These are phyloP conservation scores for Pocillopora grandis DNA, from an alignment of 92 coral and sea anemone genomes.

Conservation along the genomic window DNA sequence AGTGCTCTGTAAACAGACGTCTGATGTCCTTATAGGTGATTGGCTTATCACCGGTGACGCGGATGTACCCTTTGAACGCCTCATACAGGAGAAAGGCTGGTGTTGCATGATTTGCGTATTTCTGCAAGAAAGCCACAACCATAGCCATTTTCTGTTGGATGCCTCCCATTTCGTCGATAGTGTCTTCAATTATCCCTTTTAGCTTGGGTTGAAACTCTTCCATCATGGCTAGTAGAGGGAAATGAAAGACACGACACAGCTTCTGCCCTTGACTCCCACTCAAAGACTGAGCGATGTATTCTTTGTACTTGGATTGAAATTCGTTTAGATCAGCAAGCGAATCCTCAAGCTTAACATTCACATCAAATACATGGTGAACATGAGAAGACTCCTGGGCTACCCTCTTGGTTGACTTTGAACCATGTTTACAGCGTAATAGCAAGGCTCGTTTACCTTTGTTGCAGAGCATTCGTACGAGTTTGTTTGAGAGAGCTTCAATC, in stretches of 20 bases:
- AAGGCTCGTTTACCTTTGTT: conserved; percentile 77
- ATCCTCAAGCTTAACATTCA: conserved; percentile 78
- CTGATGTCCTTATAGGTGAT: conserved; percentile 77
- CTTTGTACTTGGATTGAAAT: conserved; percentile 71
- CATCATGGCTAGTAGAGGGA: conserved; percentile 88
- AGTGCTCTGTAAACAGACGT: conserved; percentile 64
- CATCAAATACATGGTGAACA: conserved; percentile 63
- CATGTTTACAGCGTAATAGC: conserved; percentile 75
- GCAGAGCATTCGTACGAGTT: conserved; percentile 64
- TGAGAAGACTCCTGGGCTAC: conserved; percentile 53
- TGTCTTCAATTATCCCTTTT: conserved; percentile 58
- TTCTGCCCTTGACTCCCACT: conserved; percentile 6
- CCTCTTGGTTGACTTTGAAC: conserved; percentile 31
- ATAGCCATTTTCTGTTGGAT: conserved; percentile 75
- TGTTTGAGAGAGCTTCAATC: conserved; percentile 65
- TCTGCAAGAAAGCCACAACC: conserved; percentile 79
- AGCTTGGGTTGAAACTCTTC: conserved; percentile 65
- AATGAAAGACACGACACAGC: conserved; percentile 83
- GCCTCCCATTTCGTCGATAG: conserved; percentile 61
- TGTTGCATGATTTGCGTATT: conserved; percentile 73
- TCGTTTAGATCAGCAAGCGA: conserved; percentile 69
- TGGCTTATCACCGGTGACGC: conserved; percentile 20
- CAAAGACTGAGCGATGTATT: conserved; percentile 52
- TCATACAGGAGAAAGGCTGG: conserved; percentile 78
- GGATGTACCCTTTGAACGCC: conserved; percentile 61